These are phyloP conservation scores for Melanotaenia nigrans DNA, from an alignment of 2,797 vertebrate genomes.

Conservation along the genomic window DNA sequence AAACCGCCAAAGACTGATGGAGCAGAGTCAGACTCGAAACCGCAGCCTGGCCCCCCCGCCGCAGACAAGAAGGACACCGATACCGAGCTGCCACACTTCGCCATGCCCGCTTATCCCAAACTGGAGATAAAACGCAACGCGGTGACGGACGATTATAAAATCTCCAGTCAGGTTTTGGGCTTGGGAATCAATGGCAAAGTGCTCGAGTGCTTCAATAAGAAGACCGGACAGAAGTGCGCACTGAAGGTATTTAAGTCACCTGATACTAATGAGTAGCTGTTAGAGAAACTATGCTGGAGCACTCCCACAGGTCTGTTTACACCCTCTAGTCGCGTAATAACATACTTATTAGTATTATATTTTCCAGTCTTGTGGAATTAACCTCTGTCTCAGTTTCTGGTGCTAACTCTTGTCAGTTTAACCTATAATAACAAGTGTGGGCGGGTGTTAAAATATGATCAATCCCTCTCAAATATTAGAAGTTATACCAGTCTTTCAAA, in stretches of 20 bases:
- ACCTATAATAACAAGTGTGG: too few species aligned
- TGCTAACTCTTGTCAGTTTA: not conserved
- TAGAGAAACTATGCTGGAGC: not conserved
- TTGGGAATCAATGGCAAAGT: constrained; percentile 98
- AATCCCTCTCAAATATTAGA: not conserved
- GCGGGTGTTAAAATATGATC: too few species aligned
- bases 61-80: constrained; percentile 25
- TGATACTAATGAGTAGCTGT: constrained; percentile 6
- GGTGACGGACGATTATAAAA: constrained; percentile 95
- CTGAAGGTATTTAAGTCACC: constrained; percentile 86
- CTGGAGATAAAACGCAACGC: constrained; percentile 92
- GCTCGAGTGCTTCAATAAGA: constrained; percentile 91
- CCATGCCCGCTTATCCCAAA: constrained; percentile 78
- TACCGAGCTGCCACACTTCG: constrained; percentile 65
- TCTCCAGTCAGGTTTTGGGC: constrained; percentile 94
- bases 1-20: constrained; percentile 57
- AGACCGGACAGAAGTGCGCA: constrained; percentile 92
- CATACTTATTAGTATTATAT: not conserved
- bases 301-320: not conserved
- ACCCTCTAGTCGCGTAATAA: not conserved
- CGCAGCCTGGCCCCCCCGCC: constrained; percentile 5
- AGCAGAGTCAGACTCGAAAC: constrained; percentile 50
- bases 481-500: too few species aligned
- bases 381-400: not conserved
- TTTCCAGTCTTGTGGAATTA: not conserved